Percentiles rank a stretch among this genome's conserved stretches.
phyloP scores from a whole-genome alignment of 2,113 vertebrate genomes.

The Dissostichus mawsoni region DNA sequence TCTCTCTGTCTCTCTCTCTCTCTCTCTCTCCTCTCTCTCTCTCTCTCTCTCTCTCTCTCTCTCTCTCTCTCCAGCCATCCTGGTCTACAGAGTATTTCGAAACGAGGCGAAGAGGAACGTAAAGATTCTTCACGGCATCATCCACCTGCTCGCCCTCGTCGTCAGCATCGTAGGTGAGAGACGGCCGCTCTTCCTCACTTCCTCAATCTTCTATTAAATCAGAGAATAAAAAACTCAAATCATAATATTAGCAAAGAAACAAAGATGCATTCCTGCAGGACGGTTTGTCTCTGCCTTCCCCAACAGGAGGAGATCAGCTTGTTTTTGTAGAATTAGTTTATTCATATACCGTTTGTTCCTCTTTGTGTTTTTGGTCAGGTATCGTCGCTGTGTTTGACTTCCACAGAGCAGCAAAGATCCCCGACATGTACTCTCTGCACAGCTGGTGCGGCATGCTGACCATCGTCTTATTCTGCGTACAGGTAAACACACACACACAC shows the following conservation, averaged over 20 bases:
- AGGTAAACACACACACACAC: slow-evolving; percentile 82
- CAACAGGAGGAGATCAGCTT: too few relatives aligned
- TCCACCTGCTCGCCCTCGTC: slow-evolving; percentile 88
- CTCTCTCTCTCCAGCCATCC: slow-evolving; percentile 83
- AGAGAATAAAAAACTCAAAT: too few relatives aligned
- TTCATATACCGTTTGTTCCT: too few relatives aligned
- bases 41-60: too few relatives aligned
- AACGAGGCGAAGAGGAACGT: slow-evolving; percentile 88
- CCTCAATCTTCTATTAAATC: too few relatives aligned
- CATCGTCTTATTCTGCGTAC: slow-evolving; percentile 86
- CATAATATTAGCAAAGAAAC: too few relatives aligned
- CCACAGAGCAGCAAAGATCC: slow-evolving; percentile 81
- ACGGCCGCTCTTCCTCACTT: too few relatives aligned
- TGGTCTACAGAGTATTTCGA: slow-evolving; percentile 92
- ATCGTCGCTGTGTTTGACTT: slow-evolving; percentile 90
- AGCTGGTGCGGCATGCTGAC: slow-evolving; percentile 90
- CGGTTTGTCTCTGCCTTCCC: too few relatives aligned
- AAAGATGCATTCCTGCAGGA: too few relatives aligned
- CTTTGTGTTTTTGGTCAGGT: slow-evolving; percentile 66
- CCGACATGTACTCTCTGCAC: slow-evolving; percentile 93
- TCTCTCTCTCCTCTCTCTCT: too few relatives aligned
- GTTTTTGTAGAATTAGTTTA: too few relatives aligned
- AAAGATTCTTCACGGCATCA: slow-evolving; percentile 89
- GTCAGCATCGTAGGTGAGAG: slow-evolving; percentile 84
- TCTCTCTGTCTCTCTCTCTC: too few relatives aligned